Percentiles rank a stretch among this genome's conserved stretches.
These are phyloP conservation scores for Spheniscus humboldti DNA, from an alignment of 2,797 vertebrate species.

Conservation along the genomic window DNA sequence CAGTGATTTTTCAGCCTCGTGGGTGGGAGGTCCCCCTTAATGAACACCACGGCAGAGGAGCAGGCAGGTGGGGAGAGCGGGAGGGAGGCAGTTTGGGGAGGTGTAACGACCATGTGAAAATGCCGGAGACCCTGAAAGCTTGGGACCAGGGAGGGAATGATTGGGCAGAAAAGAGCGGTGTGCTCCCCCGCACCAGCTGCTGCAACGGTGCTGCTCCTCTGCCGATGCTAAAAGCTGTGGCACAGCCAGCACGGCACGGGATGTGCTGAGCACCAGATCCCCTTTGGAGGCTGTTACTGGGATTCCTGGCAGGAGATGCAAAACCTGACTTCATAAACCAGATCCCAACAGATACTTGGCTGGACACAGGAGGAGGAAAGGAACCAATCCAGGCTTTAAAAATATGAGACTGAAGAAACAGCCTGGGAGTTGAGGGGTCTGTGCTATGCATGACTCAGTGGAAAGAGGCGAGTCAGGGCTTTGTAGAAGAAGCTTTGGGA, in stretches of 20 bases:
- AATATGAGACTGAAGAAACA: not conserved
- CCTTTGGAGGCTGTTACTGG: not conserved
- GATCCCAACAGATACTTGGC: not conserved
- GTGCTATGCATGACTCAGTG: not conserved
- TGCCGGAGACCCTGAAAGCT: rapidly evolving
- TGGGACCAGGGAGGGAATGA: not conserved
- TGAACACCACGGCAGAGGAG: not conserved
- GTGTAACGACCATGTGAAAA: not conserved
- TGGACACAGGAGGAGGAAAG: not conserved
- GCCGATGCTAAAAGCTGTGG: not conserved
- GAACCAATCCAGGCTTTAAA: not conserved
- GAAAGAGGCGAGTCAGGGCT: not conserved
- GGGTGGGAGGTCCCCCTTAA: not conserved
- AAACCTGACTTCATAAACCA: not conserved
- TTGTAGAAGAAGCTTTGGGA: not conserved
- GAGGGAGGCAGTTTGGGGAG: not conserved
- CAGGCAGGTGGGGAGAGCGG: rapidly evolving
- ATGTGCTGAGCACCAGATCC: not conserved
- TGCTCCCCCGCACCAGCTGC: not conserved
- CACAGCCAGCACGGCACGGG: rapidly evolving
- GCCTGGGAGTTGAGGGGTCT: not conserved
- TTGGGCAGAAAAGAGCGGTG: not conserved
- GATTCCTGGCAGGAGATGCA: not conserved
- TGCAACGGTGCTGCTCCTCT: not conserved
- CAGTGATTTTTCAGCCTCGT: not conserved